phyloP scores from a whole-genome alignment of 2,113 vertebrate species.

The Laticauda colubrina region DNA sequence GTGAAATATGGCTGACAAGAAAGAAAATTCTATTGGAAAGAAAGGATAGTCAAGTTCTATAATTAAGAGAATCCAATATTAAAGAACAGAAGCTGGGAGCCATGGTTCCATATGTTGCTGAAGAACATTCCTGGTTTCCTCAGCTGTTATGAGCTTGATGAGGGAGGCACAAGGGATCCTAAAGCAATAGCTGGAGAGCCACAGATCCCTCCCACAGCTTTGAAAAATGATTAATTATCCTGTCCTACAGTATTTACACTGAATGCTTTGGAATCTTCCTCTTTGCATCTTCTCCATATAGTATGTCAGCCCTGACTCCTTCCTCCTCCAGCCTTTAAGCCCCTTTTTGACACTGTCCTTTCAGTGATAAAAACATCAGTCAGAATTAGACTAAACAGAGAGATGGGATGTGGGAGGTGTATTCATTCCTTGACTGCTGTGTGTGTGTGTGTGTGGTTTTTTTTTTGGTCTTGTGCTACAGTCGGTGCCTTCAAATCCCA shows the following conservation, averaged over 20 bases:
- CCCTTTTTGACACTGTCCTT: constrained; percentile 18
- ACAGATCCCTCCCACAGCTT: not conserved
- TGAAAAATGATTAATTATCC: not conserved
- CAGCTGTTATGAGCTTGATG: not conserved
- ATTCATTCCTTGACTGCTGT: not conserved
- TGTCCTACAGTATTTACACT: not conserved
- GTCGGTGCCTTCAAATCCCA: constrained; percentile 35
- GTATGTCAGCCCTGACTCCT: not conserved
- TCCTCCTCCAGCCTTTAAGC: not conserved
- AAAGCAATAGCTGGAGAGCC: not conserved
- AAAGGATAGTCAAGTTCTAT: not conserved
- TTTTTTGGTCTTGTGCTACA: rapidly evolving
- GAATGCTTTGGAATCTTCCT: not conserved
- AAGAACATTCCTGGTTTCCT: not conserved
- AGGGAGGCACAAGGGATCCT: not conserved
- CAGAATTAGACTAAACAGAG: not conserved
- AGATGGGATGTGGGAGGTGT: not conserved
- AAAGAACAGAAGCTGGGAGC: not conserved
- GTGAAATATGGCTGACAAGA: not conserved
- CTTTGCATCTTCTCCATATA: not conserved
- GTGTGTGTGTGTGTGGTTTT: too few species aligned
- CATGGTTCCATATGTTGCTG: not conserved
- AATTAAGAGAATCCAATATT: not conserved
- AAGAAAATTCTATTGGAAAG: not conserved
- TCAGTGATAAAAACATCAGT: not conserved